Conservation (phyloP, 2,113 vertebrate genomes). For the Cairina moschata region DNA sequence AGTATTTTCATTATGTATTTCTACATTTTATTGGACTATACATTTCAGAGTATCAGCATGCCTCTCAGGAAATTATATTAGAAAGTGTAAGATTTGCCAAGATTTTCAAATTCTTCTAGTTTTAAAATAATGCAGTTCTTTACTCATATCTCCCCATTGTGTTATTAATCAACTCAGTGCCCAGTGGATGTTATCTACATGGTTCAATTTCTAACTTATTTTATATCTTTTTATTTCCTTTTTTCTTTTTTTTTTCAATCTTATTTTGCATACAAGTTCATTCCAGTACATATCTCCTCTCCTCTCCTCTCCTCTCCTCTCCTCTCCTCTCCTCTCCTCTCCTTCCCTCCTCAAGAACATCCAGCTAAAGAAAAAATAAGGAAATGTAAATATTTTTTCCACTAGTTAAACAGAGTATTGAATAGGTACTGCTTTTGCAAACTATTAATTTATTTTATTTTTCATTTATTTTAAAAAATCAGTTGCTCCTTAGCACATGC, state of each 20-base stretch:
- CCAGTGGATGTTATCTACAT: background rate
- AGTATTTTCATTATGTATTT: background rate
- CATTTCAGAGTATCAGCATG: background rate
- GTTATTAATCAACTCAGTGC: background rate
- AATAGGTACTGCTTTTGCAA: background rate
- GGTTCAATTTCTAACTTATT: background rate
- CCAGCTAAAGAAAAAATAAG: background rate
- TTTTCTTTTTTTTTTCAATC: background rate
- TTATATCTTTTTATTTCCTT: background rate
- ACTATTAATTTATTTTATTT: background rate
- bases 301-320: too few relatives aligned
- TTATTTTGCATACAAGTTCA: background rate
- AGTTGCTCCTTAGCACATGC: background rate
- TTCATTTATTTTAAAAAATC: background rate
- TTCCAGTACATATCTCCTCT: background rate
- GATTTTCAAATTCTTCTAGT: background rate
- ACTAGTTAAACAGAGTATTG: background rate
- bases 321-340: too few relatives aligned
- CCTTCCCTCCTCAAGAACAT: background rate
- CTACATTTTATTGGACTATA: background rate
- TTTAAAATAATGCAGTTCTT: background rate
- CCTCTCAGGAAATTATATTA: background rate
- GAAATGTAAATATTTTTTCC: background rate
- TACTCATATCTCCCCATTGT: background rate
- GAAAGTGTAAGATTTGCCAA: background rate